Percentiles rank a stretch among this genome's conserved stretches.
Evolutionary conservation across 2,888 invertebrate genomes (phyloP).

Genomic region (Pammene aurita): DNA sequence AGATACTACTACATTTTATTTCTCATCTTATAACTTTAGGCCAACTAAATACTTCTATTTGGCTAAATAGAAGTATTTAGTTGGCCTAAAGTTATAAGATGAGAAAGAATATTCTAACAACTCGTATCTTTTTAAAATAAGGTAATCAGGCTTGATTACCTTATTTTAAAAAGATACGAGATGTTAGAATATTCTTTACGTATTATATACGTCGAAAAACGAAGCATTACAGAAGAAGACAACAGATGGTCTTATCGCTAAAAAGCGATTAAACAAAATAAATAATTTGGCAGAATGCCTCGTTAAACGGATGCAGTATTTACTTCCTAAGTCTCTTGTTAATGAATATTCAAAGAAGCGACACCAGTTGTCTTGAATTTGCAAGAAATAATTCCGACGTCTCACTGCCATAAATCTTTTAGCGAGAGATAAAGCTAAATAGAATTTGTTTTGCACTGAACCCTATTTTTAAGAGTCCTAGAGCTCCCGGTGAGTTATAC

Average conservation of each 20-base stretch:
- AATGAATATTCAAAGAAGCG: slow-evolving; percentile 74
- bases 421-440: slow-evolving; percentile 45
- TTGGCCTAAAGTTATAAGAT: too few species aligned
- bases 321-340: slow-evolving; percentile 55
- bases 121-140: too few species aligned
- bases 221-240: too few species aligned
- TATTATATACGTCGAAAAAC: too few species aligned
- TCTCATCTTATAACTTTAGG: too few species aligned
- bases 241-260: background rate
- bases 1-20: too few species aligned
- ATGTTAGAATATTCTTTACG: too few species aligned
- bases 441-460: slow-evolving; percentile 40
- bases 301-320: slow-evolving; percentile 63
- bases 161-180: too few species aligned
- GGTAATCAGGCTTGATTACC: too few species aligned
- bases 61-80: too few species aligned
- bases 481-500: slow-evolving; percentile 21
- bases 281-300: slow-evolving; percentile 50
- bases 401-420: slow-evolving; percentile 64
- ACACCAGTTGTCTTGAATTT: slow-evolving; percentile 69
- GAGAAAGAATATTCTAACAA: too few species aligned
- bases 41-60: too few species aligned
- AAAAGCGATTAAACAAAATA: background rate
- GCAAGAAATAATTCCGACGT: slow-evolving; percentile 68
- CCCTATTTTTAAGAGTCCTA: slow-evolving; percentile 36